Percentiles rank a stretch among this genome's conserved stretches.
These are phyloP conservation scores for Lissocephala sabroskyi DNA, from an alignment of 2,888 invertebrate genomes.

Conservation along the genomic window DNA sequence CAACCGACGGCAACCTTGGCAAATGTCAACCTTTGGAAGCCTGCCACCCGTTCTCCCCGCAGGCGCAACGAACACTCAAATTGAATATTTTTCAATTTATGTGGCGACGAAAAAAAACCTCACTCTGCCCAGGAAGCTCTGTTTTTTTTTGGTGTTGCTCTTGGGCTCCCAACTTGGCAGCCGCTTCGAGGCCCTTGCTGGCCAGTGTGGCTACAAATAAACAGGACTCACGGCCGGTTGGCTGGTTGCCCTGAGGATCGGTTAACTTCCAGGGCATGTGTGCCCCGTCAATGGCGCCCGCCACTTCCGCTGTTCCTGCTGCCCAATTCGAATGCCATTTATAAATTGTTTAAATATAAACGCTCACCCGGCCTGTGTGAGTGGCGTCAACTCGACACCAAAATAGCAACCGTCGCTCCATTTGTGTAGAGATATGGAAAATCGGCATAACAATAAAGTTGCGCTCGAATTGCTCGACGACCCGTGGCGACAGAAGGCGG, in stretches of 20 bases:
- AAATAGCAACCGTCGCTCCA: constrained; percentile 36
- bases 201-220: constrained; percentile 18
- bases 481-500: too few relatives aligned
- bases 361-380: constrained; percentile 20
- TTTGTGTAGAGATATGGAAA: constrained; percentile 59
- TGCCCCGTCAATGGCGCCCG: not conserved
- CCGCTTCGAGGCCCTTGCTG: too few relatives aligned
- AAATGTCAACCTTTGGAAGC: constrained; percentile 9
- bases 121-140: constrained; percentile 17
- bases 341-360: constrained; percentile 53
- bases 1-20: constrained; percentile 10
- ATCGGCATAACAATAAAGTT: constrained; percentile 42
- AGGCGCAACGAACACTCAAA: too few relatives aligned
- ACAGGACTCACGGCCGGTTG: constrained; percentile 20
- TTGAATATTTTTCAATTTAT: constrained; percentile 18
- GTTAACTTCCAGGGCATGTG: not conserved
- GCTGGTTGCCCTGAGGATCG: too few relatives aligned
- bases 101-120: not conserved
- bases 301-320: not conserved
- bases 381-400: constrained; percentile 7
- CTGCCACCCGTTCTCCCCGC: too few relatives aligned
- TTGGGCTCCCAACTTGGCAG: too few relatives aligned
- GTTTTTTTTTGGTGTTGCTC: too few relatives aligned
- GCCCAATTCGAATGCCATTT: not conserved
- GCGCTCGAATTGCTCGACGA: constrained; percentile 38